These are phyloP conservation scores for Donacobius atricapilla DNA, from an alignment of 2,113 vertebrate genomes.

Conservation along the genomic window DNA sequence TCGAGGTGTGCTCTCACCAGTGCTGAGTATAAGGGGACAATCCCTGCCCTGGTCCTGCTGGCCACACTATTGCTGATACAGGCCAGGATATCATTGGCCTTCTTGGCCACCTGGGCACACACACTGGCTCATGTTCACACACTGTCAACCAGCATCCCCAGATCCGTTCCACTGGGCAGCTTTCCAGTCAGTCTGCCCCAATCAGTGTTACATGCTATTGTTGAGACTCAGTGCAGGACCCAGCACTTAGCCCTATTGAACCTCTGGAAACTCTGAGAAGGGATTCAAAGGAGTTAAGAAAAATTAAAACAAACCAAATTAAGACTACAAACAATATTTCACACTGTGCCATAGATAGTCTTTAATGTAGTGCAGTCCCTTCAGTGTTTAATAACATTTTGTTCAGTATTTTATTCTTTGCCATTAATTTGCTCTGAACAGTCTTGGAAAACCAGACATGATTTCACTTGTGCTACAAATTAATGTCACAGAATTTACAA, in stretches of 20 bases:
- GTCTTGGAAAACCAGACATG: neutral
- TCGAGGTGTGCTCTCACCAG: fast-evolving
- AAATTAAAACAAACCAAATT: neutral
- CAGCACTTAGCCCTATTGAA: neutral
- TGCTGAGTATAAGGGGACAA: too few species aligned
- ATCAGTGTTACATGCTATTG: too few species aligned
- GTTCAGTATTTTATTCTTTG: neutral
- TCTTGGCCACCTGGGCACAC: neutral
- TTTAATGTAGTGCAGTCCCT: neutral
- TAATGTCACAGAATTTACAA: neutral
- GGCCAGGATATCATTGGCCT: neutral
- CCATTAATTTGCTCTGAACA: neutral
- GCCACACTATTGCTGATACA: neutral
- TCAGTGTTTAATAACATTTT: neutral
- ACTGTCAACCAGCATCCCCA: neutral
- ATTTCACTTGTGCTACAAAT: neutral
- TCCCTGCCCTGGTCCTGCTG: neutral
- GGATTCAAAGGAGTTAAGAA: neutral
- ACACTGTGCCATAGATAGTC: neutral
- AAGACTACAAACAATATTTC: neutral
- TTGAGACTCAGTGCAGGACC: neutral
- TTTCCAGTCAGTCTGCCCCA: neutral
- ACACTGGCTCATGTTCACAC: neutral
- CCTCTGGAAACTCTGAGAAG: neutral
- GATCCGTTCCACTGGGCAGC: neutral